Evolutionary conservation across 2,113 vertebrate genomes (phyloP).

Genomic region (Hemiscyllium ocellatum): DNA sequence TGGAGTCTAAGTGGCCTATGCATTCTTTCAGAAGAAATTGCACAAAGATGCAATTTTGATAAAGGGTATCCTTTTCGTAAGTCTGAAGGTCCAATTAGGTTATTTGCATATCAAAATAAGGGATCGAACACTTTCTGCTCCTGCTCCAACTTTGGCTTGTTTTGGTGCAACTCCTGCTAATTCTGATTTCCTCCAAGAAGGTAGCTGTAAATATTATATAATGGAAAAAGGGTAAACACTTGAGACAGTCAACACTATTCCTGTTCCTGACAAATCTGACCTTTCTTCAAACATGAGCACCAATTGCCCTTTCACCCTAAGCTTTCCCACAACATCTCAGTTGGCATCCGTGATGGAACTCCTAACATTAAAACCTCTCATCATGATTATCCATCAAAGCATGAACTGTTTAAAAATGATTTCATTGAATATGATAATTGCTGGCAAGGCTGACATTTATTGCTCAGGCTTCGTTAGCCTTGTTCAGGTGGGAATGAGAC

Average conservation of each 20-base stretch:
- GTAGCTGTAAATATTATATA: not conserved
- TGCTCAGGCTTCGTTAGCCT: not conserved
- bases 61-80: not conserved
- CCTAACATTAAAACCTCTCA: not conserved
- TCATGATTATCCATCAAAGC: too few relatives aligned
- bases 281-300: not conserved
- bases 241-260: not conserved
- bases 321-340: too few relatives aligned
- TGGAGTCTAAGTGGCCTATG: not conserved
- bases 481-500: not conserved
- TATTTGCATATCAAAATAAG: not conserved
- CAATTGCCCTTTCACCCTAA: not conserved
- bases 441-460: too few relatives aligned
- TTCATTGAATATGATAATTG: not conserved
- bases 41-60: not conserved
- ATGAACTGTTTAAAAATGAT: not conserved
- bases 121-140: not conserved
- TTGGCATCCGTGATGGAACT: not conserved
- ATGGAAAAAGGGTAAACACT: not conserved
- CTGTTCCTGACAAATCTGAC: not conserved
- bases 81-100: not conserved
- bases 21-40: not conserved
- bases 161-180: not conserved
- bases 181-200: not conserved
- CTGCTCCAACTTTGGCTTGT: not conserved